Evolutionary conservation across 1,140 invertebrate genomes (phyloP).

Genomic region (Palaemon carinicauda): DNA sequence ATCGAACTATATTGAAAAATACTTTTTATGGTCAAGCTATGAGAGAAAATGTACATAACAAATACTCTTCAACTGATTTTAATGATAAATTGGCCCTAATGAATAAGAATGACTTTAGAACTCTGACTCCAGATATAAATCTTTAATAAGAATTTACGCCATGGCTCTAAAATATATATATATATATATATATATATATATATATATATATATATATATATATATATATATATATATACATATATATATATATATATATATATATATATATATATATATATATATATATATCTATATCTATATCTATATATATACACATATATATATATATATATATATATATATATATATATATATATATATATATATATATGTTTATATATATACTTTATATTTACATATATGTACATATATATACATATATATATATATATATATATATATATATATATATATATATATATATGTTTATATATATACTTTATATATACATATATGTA

Average conservation of each 20-base stretch:
- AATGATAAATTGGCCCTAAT: too few relatives aligned
- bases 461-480: too few relatives aligned
- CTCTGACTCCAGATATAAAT: too few relatives aligned
- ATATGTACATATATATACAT: background rate
- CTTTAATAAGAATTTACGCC: too few relatives aligned
- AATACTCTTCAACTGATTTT: too few relatives aligned
- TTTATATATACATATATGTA: too few relatives aligned
- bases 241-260: background rate
- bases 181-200: background rate
- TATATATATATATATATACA: background rate
- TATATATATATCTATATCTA: constrained; percentile 9
- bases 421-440: background rate
- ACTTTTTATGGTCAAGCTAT: too few relatives aligned
- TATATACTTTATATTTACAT: background rate
- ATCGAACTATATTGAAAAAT: too few relatives aligned
- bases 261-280: background rate
- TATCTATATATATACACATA: background rate
- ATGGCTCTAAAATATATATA: too few relatives aligned
- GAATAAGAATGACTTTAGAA: too few relatives aligned
- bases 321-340: background rate
- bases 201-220: background rate
- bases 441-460: background rate
- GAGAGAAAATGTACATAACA: too few relatives aligned
- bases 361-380: background rate
- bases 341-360: constrained; percentile 9